Evolutionary conservation across 2,888 invertebrate species (phyloP).

Genomic region (Epistrophella euchroma): DNA sequence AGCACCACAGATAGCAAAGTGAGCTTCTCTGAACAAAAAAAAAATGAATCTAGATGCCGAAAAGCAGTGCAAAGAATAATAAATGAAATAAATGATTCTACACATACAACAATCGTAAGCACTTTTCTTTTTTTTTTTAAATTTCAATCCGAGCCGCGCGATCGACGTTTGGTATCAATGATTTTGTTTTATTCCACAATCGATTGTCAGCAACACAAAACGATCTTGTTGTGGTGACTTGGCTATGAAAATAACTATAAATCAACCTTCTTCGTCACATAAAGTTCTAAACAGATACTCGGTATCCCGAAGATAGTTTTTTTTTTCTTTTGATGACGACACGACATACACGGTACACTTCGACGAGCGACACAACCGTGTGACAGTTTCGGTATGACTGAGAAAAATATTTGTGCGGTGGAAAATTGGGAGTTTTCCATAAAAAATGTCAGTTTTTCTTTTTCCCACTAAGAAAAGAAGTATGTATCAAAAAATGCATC

Average conservation of each 20-base stretch:
- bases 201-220: slow-evolving; percentile 14
- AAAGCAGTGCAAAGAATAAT: slow-evolving; percentile 70
- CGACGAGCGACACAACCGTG: slow-evolving; percentile 28
- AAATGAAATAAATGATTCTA: slow-evolving; percentile 47
- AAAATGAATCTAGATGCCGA: slow-evolving; percentile 55
- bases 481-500: slow-evolving; percentile 40
- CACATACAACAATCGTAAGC: background rate
- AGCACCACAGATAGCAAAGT: background rate
- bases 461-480: background rate
- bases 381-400: slow-evolving; percentile 68
- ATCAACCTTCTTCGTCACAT: slow-evolving; percentile 14
- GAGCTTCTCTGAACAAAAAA: background rate
- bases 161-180: slow-evolving; percentile 63
- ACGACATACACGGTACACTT: background rate
- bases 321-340: slow-evolving; percentile 16
- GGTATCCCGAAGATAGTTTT: slow-evolving; percentile 7
- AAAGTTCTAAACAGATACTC: slow-evolving; percentile 14
- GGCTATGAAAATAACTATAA: background rate
- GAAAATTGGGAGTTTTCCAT: slow-evolving; percentile 67
- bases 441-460: slow-evolving; percentile 1
- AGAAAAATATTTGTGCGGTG: slow-evolving; percentile 10
- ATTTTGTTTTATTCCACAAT: slow-evolving; percentile 35
- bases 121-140: slow-evolving; percentile 13
- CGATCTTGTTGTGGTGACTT: slow-evolving; percentile 33
- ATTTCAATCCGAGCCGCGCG: slow-evolving; percentile 25